Conservation (phyloP, 2,888 invertebrate species). For the Eremobia ochroleuca region DNA sequence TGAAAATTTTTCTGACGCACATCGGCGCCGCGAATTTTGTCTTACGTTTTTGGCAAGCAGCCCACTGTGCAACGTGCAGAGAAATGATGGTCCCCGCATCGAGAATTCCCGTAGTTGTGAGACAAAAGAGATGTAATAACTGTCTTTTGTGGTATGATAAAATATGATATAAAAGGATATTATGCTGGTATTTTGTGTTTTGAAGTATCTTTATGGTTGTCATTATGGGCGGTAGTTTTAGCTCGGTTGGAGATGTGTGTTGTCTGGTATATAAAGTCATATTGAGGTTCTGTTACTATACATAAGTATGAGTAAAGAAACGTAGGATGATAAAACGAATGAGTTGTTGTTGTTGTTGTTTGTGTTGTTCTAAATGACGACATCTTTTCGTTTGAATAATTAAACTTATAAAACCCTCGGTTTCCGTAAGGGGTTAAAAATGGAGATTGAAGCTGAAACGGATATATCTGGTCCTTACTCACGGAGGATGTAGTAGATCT, state of each 20-base stretch:
- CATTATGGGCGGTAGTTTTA: conserved; percentile 41
- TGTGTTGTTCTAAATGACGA: too few relatives aligned
- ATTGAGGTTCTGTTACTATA: conserved; percentile 11
- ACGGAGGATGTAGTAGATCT: too few relatives aligned
- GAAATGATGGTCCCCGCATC: conserved; percentile 49
- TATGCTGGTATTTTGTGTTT: conserved; percentile 47
- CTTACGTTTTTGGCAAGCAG: conserved; percentile 63
- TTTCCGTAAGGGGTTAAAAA: too few relatives aligned
- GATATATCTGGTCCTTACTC: too few relatives aligned
- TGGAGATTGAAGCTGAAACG: too few relatives aligned
- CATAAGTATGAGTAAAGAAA: background rate
- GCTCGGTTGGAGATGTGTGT: conserved; percentile 3
- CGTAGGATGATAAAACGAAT: background rate
- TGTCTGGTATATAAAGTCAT: background rate
- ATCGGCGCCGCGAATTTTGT: conserved; percentile 54
- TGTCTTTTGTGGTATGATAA: conserved; percentile 55
- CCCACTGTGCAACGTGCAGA: conserved; percentile 66
- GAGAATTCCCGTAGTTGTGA: conserved; percentile 47
- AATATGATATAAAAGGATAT: conserved; percentile 36
- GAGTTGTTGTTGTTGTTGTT: too few relatives aligned
- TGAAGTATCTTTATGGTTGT: conserved; percentile 54
- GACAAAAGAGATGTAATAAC: conserved; percentile 64
- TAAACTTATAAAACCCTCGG: too few relatives aligned
- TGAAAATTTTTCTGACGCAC: conserved; percentile 57
- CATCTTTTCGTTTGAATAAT: too few relatives aligned